Base-by-base conservation (phyloP, 2,797 vertebrate genomes). In the Leptodactylus fallax region DNA sequence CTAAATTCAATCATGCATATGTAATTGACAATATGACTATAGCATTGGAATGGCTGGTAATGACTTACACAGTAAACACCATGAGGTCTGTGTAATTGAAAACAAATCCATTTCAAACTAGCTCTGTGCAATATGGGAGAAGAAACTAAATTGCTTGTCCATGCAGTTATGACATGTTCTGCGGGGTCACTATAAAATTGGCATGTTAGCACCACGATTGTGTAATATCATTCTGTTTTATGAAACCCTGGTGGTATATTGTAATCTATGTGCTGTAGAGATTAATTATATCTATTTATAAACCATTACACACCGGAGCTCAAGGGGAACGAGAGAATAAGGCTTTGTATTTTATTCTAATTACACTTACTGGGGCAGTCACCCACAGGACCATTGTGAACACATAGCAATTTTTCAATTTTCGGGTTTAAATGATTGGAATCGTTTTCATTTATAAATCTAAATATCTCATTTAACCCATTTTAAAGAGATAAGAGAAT, bases 1-100 rank as follows among this genome's bases (percentile, higher is more conserved):
- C 83, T 67, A 80, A 85, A 81, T 88, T 72, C 83, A 85, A 85
- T 85, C 87, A 88, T 88, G 87, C 87, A 85, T 88, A 88, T 53
- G 79, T 88, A 85, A 88, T 85, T 85, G 77, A 76, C 67, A 87
- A 88, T 85, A 85, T 88, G 78, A 88, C 77, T 76, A 77, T 81
- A 81, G 79, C 83, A 89, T 85, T 72, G 67, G 79, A 72, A 89
- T 21, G 76, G 69, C 71, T 61, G 60, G 36, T 86, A 65, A 82
- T 82, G 79, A 84, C 74, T 77, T 80, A 51, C 58, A 83, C 36
- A 51, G 80, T 74, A 67, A 83, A 87, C 86, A 87, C 82, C 56
- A 85, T 53, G 55, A 47, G 83, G 83, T 88, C 23, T 76, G 49
- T 19, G 67, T 88, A 80, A 88, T 88, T 88, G 53, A 85, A 85